Evolutionary conservation across 2,113 vertebrate species (phyloP).

Genomic region (Ammodramus savannarum): DNA sequence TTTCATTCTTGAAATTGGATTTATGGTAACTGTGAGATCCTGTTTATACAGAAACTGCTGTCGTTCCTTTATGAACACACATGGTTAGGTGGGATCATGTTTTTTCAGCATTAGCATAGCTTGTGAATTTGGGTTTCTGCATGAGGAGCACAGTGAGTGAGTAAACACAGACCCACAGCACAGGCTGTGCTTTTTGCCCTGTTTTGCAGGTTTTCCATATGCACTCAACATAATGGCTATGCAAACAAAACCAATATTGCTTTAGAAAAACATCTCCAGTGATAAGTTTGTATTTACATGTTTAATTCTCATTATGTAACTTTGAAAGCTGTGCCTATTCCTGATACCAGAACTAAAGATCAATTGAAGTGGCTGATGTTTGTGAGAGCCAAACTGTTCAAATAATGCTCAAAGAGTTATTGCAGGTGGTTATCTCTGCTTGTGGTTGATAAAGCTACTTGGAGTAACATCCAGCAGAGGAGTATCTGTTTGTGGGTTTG

Average conservation of each 20-base stretch:
- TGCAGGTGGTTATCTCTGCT: slow-evolving; percentile 48
- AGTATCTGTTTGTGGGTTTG: background rate
- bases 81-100: fast-evolving
- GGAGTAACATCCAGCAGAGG: slow-evolving; percentile 23
- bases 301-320: background rate
- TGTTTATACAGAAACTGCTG: background rate
- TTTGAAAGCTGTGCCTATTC: background rate
- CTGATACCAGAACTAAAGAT: background rate
- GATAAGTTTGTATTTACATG: background rate
- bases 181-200: background rate
- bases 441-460: slow-evolving; percentile 44
- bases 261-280: background rate
- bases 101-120: background rate
- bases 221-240: background rate
- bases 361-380: background rate
- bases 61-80: background rate
- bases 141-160: background rate
- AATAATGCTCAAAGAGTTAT: slow-evolving; percentile 27
- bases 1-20: background rate
- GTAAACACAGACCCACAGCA: background rate
- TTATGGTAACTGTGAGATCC: background rate
- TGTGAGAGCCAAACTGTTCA: background rate
- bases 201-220: background rate
- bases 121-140: background rate
- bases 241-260: background rate